Evolutionary conservation across 2,888 invertebrate genomes (phyloP).

Genomic region (Archaeoteleia sp.): DNA sequence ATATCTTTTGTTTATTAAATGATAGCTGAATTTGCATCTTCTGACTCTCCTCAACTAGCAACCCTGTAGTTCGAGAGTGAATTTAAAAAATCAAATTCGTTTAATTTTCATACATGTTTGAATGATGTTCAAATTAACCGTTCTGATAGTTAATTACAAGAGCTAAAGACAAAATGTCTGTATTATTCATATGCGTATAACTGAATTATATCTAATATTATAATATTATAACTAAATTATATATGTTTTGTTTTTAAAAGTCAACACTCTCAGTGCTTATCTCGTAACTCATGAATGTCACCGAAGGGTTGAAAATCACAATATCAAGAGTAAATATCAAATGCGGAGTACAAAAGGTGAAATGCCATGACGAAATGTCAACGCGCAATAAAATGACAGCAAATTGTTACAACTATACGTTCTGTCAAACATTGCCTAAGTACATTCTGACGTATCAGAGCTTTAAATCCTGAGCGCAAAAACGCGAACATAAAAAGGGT

Average conservation of each 20-base stretch:
- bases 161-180: not conserved
- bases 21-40: too few relatives aligned
- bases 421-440: conserved; percentile 36
- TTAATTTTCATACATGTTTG: too few relatives aligned
- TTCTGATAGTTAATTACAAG: too few relatives aligned
- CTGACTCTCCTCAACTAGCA: too few relatives aligned
- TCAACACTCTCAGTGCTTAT: conserved; percentile 32
- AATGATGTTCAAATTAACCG: too few relatives aligned
- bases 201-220: conserved; percentile 18
- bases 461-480: conserved; percentile 41
- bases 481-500: conserved; percentile 41
- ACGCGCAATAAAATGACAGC: conserved; percentile 35
- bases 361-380: conserved; percentile 46
- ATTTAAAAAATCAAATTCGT: too few relatives aligned
- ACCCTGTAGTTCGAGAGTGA: too few relatives aligned
- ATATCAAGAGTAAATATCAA: conserved; percentile 43
- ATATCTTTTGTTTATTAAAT: too few relatives aligned
- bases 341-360: conserved; percentile 32
- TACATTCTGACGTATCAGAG: conserved; percentile 39
- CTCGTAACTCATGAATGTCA: conserved; percentile 43
- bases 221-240: conserved; percentile 3
- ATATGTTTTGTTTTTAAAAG: conserved; percentile 39
- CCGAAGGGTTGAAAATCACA: conserved; percentile 29
- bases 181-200: conserved; percentile 1
- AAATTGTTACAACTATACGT: conserved; percentile 28